Base-by-base conservation (phyloP, 2,797 vertebrate genomes). In the Acrossocheilus fasciatus region DNA sequence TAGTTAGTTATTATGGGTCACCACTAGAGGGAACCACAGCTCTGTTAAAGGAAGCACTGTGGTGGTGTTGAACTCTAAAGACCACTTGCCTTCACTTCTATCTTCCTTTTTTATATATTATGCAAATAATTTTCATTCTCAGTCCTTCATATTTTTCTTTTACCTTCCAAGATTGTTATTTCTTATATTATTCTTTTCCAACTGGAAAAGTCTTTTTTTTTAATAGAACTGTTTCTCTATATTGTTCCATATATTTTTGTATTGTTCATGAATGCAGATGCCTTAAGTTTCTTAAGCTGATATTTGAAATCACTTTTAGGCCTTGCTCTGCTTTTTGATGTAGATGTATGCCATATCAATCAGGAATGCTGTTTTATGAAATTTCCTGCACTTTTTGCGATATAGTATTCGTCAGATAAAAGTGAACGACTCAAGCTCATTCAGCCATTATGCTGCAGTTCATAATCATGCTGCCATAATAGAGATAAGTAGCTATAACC, bases 1-100 rank as follows among this genome's bases (percentile, higher is more conserved):
- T 78, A 62, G 41, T 36, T n/a, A 82, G 15, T 86, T 7, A 64
- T 64, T 20, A 23, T 81, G 62, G 69, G 39, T 15, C 54, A 86
- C 39, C 85, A 68, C 59, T 69, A 68, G 69, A 81, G 50, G 86
- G 72, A 82, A 76, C 66, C 52, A 26, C 36, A 30, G 74, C 39
- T 70, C 64, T n/a, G n/a, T 43, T n/a, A 18, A n/a, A 20, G 54
- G 34, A 76, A 18, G 34, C 47, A 43, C 23, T 34, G 30, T 70
- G 14, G 41, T 1, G 18, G 30, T 11, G 10, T 83, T 75, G 11
- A 52, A 15, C 26, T 72, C 17, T 47, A 50, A 26, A 72, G 10
- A 73, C 68, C 66, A 59, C 66, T 62, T 26, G 3, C 54, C 2
- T 26, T 69, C 3, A 20, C 41, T 62, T 83, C 1, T 12, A 4